Evolutionary conservation across 1,140 invertebrate species (phyloP), one percentile per base, ranked within the genome.

Genomic region (Achatina immaculata): DNA sequence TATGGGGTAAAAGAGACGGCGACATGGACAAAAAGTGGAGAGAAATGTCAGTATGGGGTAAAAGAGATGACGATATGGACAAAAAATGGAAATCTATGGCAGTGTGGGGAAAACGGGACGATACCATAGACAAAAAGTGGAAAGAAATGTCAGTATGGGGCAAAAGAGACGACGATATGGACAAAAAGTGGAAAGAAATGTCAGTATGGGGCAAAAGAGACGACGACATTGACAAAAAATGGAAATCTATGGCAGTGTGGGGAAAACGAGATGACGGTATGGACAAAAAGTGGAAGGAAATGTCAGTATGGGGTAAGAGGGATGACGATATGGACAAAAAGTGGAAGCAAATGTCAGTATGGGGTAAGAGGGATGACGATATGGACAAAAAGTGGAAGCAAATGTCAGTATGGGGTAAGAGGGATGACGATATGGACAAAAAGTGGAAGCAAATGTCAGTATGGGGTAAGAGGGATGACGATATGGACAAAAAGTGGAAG

Each of bases 101-200:
- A 11, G 31, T 58, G n/a, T 76, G 73, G 43, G 73, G 43, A 21
- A 76, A 76, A 36, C 7, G 42, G 3, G 45, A 40, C 24, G 45
- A 76, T 36, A n/a, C 11, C 2, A 28, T 34, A 16, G 38, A 58
- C 28, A 76, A 51, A 31, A 76, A 36, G 34, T 76, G 51, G 51
- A 76, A 76, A 76, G 34, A 76, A 55, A 76, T 76, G 73, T 51
- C 73, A 16, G 43, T 76, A 21, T 76, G 73, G 43, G 73, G 43
- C 3, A 76, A 76, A 28, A 42, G 71, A 28, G 72, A 74, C n/a
- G 42, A 45, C 36, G 48, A 28, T 1, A 34, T 38, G 24, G 55
- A 77, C n/a, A 77, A 58, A 24, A 77, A 62, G 34, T 77, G 55
- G 55, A 77, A 77, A 65, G n/a, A 77, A 62, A 77, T 77, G 74